These are phyloP conservation scores for Pyrrhosoma nymphula DNA, from an alignment of 2,888 invertebrate species.

Conservation along the genomic window DNA sequence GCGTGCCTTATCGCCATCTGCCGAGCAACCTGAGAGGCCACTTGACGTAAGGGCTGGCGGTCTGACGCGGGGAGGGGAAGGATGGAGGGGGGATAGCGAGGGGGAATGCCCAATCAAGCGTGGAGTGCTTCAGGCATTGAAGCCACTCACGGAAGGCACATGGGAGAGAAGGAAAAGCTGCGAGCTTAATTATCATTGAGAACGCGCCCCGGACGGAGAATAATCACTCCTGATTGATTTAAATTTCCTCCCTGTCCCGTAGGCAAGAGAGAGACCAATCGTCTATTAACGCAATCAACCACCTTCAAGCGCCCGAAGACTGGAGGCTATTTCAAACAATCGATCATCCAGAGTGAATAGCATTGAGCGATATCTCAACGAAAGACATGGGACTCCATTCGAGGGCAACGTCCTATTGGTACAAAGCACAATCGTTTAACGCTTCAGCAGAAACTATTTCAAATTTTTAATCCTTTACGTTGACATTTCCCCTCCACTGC, in stretches of 20 bases:
- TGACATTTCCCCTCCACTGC: no score
- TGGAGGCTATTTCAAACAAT: neutral
- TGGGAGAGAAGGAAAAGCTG: neutral
- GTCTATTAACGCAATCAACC: neutral
- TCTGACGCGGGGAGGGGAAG: neutral
- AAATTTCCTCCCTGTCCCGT: neutral
- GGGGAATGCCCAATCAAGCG: neutral
- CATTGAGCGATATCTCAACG: neutral
- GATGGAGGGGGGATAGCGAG: neutral
- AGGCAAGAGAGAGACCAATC: neutral
- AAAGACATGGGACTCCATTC: neutral
- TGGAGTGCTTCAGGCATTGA: conserved; percentile 5
- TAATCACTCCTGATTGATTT: conserved; percentile 3
- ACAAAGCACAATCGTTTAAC: no score
- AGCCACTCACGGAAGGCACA: neutral
- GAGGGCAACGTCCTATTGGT: no score
- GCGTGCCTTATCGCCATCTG: conserved; percentile 47
- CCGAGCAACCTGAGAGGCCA: conserved; percentile 20
- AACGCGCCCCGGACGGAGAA: neutral
- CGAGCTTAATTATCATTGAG: neutral
- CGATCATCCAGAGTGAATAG: neutral
- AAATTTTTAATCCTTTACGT: no score
- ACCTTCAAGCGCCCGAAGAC: neutral
- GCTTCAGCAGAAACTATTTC: no score
- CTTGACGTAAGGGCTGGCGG: neutral